Evolutionary conservation across 1,140 invertebrate genomes (phyloP).

Genomic region (Pachyrhynchus sulphureomaculatus): DNA sequence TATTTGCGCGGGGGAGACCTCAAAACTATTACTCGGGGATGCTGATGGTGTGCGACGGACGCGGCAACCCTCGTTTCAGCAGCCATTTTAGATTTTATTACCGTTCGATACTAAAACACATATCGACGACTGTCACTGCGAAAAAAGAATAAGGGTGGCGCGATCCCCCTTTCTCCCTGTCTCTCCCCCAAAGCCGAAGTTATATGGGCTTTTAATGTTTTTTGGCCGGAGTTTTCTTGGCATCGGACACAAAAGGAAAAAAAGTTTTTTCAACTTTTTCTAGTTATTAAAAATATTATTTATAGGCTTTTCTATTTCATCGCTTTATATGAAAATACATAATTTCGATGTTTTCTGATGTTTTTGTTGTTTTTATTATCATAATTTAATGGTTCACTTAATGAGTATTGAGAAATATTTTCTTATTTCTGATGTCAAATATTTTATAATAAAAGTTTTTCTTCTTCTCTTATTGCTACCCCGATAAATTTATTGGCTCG

Average conservation of each 20-base stretch:
- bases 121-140: slow-evolving; percentile 36
- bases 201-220: slow-evolving; percentile 32
- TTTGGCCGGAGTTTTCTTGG: slow-evolving; percentile 14
- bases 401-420: too few relatives aligned
- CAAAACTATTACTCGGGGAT: slow-evolving; percentile 27
- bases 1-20: slow-evolving; percentile 19
- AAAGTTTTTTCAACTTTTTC: not conserved
- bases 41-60: slow-evolving; percentile 37
- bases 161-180: not conserved
- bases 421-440: too few relatives aligned
- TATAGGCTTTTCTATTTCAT: too few relatives aligned
- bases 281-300: slow-evolving; percentile 5
- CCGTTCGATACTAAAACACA: slow-evolving; percentile 52
- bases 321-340: too few relatives aligned
- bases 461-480: too few relatives aligned
- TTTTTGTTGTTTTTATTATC: too few relatives aligned
- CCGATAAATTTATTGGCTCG: too few relatives aligned
- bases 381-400: too few relatives aligned
- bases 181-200: not conserved
- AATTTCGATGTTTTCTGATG: too few relatives aligned
- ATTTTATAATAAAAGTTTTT: too few relatives aligned
- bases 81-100: slow-evolving; percentile 52
- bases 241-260: not conserved
- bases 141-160: slow-evolving; percentile 18
- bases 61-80: slow-evolving; percentile 43